Conservation (phyloP, 2,797 vertebrate species). For the Paguma larvata region DNA sequence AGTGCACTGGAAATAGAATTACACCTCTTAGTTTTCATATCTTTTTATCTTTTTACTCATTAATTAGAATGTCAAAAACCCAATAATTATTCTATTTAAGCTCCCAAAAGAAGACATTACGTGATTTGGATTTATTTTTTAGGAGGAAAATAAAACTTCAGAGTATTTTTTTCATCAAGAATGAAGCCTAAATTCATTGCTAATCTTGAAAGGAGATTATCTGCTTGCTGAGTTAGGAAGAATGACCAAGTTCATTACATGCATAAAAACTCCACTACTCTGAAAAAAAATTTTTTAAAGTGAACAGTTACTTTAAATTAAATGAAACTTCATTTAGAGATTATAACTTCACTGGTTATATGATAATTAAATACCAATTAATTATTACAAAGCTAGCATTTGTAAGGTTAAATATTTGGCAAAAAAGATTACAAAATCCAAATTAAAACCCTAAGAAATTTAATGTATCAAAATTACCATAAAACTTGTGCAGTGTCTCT, state of each 20-base stretch:
- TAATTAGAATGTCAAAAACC: conserved; percentile 4
- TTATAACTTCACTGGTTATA: conserved; percentile 25
- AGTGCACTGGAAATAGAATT: not conserved
- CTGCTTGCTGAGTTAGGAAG: not conserved
- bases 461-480: conserved; percentile 76
- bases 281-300: not conserved
- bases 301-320: conserved; percentile 56
- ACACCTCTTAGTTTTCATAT: not conserved
- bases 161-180: not conserved
- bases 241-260: not conserved
- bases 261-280: not conserved
- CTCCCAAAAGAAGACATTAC: not conserved
- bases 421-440: conserved; percentile 72
- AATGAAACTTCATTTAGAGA: conserved; percentile 53
- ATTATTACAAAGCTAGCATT: conserved; percentile 69
- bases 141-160: not conserved
- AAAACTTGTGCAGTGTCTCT: conserved; percentile 48
- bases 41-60: conserved; percentile 35
- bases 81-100: conserved; percentile 21
- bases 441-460: conserved; percentile 76
- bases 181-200: not conserved
- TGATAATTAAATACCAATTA: conserved; percentile 65
- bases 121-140: conserved; percentile 28
- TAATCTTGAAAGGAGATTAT: not conserved
- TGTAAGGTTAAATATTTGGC: conserved; percentile 68